phyloP scores from a whole-genome alignment of 2,888 invertebrate genomes.

The Latheticus oryzae region DNA sequence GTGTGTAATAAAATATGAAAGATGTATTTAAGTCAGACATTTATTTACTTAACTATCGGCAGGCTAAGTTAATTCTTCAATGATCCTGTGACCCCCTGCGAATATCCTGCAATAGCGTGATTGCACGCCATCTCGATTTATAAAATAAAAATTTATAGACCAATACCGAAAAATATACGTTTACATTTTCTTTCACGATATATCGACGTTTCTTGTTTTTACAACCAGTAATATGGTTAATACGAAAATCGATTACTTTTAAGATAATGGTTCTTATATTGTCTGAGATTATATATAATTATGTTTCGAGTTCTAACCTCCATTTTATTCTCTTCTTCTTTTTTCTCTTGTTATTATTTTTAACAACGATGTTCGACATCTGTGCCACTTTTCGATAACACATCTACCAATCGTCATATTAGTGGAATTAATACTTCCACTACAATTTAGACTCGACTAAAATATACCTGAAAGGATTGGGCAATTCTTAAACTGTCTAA shows the following conservation, averaged over 20 bases:
- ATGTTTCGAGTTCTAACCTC: slow-evolving; percentile 45
- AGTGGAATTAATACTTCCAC: slow-evolving; percentile 41
- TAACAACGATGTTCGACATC: slow-evolving; percentile 43
- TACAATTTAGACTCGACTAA: slow-evolving; percentile 16
- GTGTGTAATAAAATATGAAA: slow-evolving; percentile 43
- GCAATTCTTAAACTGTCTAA: slow-evolving; percentile 40
- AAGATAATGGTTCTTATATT: slow-evolving; percentile 46
- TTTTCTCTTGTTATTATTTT: slow-evolving; percentile 32
- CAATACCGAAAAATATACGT: slow-evolving; percentile 33
- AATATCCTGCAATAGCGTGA: slow-evolving; percentile 41
- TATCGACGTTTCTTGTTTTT: slow-evolving; percentile 7
- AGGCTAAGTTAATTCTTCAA: slow-evolving; percentile 44
- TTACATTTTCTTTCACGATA: slow-evolving; percentile 14
- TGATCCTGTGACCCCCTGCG: slow-evolving; percentile 43
- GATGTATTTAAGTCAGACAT: slow-evolving; percentile 43
- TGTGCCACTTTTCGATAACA: slow-evolving; percentile 48
- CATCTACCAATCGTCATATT: slow-evolving; percentile 51
- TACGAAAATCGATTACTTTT: slow-evolving; percentile 30
- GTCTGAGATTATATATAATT: slow-evolving; percentile 52
- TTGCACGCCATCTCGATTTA: slow-evolving; percentile 44
- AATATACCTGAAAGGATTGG: slow-evolving; percentile 35
- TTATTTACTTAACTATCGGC: slow-evolving; percentile 45
- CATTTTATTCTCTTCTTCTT: slow-evolving; percentile 28
- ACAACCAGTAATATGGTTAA: slow-evolving; percentile 13
- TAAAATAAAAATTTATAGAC: slow-evolving; percentile 43